Base-by-base conservation (phyloP, 2,797 vertebrate genomes). In the Rhadinocentrus ornatus region DNA sequence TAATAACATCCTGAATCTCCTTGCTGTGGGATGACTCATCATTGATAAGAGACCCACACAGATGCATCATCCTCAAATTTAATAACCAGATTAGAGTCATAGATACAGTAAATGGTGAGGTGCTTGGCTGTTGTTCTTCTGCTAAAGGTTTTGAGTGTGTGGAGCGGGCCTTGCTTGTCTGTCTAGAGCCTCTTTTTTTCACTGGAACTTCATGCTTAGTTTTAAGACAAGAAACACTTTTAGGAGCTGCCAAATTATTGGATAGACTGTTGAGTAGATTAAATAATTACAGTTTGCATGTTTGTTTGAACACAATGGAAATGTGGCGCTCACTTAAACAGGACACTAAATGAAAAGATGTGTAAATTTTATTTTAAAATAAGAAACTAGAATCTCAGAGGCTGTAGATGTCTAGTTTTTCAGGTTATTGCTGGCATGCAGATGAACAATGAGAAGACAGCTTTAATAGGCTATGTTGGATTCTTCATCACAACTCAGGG, bases 21-120 rank as follows among this genome's bases (percentile, higher is more conserved):
- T 75, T 67, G 83, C 32, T 62, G 67, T 52, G 15, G 26, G 37
- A 75, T 83, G 83, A 87, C 67, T 86, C 83, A 85, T 77, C 63
- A 60, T 60, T 37, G 67, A 84, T 78, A 73, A 79, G 73, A 63
- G 69, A 61, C 72, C 78, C 77, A 85, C 84, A 81, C 78, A 62
- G 39, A 88, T 85, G 77, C 35, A 80, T 87, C 82, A 83, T 80
- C 64, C 7, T 66, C 65, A 78, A 39, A 79, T 66, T 48, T 59
- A 83, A 83, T 84, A 77, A 86, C 79, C 75, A 76, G 58, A 82
- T 80, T 71, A 73, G 59, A 85, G 53, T 80, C 71, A 71, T 22
- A 75, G 62, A 82, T 71, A 71, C 37, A 69, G 61, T 73, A 59
- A 72, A 82, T 74, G 62, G 54, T 61, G 70, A 39, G 50, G 39